phyloP scores from a whole-genome alignment of 2,797 vertebrate species.

The Chaenodraco wilsoni region DNA sequence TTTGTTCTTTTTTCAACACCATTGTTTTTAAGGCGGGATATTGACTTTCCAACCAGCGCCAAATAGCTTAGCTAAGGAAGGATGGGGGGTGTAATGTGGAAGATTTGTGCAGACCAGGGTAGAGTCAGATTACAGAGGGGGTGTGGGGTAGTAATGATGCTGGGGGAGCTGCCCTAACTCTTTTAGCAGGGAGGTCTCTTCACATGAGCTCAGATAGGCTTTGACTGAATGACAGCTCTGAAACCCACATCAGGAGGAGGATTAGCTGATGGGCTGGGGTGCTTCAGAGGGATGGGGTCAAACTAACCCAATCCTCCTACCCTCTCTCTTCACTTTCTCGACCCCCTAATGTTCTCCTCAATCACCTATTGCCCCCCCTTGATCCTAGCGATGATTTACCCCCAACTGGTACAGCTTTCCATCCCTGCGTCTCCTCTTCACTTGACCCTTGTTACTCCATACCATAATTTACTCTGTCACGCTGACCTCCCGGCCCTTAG shows the following conservation, averaged over 20 bases:
- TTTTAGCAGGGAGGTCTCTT: constrained; percentile 69
- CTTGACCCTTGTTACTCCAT: constrained; percentile 57
- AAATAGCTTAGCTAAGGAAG: constrained; percentile 22
- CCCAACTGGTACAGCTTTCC: constrained; percentile 68
- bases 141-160: constrained; percentile 26
- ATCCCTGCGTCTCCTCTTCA: constrained; percentile 66
- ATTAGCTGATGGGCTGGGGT: constrained; percentile 65
- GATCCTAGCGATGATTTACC: constrained; percentile 73
- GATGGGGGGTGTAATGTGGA: constrained; percentile 35
- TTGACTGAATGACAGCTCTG: constrained; percentile 74
- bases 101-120: constrained; percentile 35
- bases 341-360: constrained; percentile 67
- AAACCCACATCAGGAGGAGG: constrained; percentile 65
- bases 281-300: constrained; percentile 68
- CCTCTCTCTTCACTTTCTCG: constrained; percentile 60
- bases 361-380: constrained; percentile 62
- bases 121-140: constrained; percentile 40
- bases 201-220: constrained; percentile 67
- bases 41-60: constrained; percentile 10
- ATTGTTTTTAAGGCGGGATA: neutral
- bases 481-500: constrained; percentile 65
- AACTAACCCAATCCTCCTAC: constrained; percentile 46
- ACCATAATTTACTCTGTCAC: constrained; percentile 72
- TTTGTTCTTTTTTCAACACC: too few species aligned
- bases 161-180: constrained; percentile 39